Percentiles rank a stretch among this genome's conserved stretches.
Conservation (phyloP, 1,140 invertebrate genomes). For the Caenorhabditis elegans region DNA sequence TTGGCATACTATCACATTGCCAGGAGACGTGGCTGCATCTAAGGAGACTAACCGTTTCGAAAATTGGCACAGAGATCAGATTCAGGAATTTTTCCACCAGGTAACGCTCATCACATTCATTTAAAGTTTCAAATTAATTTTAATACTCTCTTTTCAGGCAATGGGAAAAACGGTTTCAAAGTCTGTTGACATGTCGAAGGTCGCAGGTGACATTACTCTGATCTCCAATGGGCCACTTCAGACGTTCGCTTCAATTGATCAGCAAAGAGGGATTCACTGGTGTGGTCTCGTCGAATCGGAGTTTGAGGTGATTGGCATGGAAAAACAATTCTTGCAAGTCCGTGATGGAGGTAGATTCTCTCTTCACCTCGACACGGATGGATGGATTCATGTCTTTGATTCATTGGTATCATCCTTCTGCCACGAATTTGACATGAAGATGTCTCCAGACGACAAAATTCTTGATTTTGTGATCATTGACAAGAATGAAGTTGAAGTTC, state of each 20-base stretch:
- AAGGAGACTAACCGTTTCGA: not conserved
- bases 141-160: not conserved
- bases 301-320: not conserved
- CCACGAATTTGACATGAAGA: not conserved
- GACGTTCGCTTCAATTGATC: not conserved
- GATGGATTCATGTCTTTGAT: slow-evolving; percentile 5
- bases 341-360: not conserved
- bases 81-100: not conserved
- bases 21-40: not conserved
- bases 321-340: not conserved
- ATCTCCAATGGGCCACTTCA: not conserved
- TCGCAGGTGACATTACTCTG: not conserved
- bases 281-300: not conserved
- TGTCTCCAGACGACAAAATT: not conserved
- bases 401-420: not conserved
- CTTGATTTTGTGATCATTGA: slow-evolving; percentile 21
- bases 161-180: not conserved
- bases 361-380: not conserved
- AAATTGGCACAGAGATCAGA: not conserved
- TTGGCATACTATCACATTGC: not conserved
- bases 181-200: not conserved
- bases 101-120: no score
- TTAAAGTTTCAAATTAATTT: not conserved
- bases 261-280: not conserved
- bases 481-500: not conserved